Evolutionary conservation across 2,888 invertebrate species (phyloP).

Genomic region (Myopa testacea): DNA sequence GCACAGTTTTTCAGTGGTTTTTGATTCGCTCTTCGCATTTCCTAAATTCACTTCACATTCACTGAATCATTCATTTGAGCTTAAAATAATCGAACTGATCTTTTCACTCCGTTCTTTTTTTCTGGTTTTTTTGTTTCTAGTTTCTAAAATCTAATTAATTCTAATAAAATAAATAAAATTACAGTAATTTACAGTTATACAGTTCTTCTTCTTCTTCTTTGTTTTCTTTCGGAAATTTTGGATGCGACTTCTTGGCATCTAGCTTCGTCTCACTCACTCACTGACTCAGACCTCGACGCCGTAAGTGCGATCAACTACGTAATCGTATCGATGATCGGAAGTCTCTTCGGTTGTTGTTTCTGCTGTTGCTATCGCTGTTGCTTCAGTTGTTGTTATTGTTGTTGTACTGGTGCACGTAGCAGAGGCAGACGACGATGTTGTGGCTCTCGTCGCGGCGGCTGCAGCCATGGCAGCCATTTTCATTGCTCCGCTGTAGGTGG

Average conservation of each 20-base stretch:
- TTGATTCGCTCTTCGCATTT: background rate
- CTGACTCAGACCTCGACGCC: slow-evolving; percentile 84
- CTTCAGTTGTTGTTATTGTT: slow-evolving; percentile 32
- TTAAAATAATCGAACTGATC: no score
- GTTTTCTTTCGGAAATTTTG: background rate
- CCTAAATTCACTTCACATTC: no score
- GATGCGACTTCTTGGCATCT: slow-evolving; percentile 22
- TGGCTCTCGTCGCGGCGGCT: slow-evolving; percentile 35
- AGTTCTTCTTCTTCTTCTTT: slow-evolving; percentile 36
- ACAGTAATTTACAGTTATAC: slow-evolving; percentile 56
- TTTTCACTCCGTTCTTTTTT: background rate
- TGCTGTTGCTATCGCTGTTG: slow-evolving; percentile 25
- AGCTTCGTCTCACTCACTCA: slow-evolving; percentile 2
- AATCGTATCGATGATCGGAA: slow-evolving; percentile 74
- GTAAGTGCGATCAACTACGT: slow-evolving; percentile 84
- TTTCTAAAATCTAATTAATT: slow-evolving; percentile 25
- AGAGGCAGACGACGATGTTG: no score
- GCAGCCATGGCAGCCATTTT: slow-evolving; percentile 41
- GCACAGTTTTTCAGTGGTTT: slow-evolving; percentile 45
- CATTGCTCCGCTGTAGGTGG: slow-evolving; percentile 48
- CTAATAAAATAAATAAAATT: slow-evolving; percentile 60
- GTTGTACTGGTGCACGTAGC: no score
- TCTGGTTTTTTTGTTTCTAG: background rate
- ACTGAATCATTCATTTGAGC: no score
- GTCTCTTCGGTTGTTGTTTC: background rate